Conservation (phyloP, 2,888 invertebrate species). For the Leucozona laternaria region DNA sequence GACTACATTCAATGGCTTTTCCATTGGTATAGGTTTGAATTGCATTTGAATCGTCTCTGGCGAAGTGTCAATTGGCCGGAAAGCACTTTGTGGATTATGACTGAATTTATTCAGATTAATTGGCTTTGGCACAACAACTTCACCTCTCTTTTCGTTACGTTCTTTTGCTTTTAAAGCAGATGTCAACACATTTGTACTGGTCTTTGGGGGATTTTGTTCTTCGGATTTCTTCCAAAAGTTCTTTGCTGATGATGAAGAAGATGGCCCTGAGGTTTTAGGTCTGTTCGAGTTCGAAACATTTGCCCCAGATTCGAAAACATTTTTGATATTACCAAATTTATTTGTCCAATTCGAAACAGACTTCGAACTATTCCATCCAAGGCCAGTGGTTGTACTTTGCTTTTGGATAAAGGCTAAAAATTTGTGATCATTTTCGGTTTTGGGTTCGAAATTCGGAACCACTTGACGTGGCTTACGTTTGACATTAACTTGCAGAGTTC, state of each 20-base stretch:
- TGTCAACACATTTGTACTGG: conserved; percentile 53
- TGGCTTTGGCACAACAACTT: conserved; percentile 82
- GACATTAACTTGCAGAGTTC: conserved; percentile 86
- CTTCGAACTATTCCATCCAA: conserved; percentile 81
- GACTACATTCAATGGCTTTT: conserved; percentile 49
- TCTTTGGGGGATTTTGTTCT: conserved; percentile 54
- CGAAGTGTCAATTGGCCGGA: conserved; percentile 85
- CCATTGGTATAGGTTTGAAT: conserved; percentile 79
- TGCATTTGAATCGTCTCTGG: conserved; percentile 78
- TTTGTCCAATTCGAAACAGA: conserved; percentile 90
- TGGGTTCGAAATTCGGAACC: conserved; percentile 90
- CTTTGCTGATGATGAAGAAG: conserved; percentile 71
- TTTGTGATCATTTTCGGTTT: conserved; percentile 93
- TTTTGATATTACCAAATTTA: conserved; percentile 93
- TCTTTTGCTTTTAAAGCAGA: conserved; percentile 83
- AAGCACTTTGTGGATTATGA: conserved; percentile 91
- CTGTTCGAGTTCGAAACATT: conserved; percentile 82
- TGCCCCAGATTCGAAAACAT: conserved; percentile 88
- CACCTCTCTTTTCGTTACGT: conserved; percentile 76
- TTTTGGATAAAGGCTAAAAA: conserved; percentile 93
- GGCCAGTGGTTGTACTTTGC: conserved; percentile 85
- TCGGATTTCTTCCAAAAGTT: conserved; percentile 76
- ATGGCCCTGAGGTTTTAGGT: conserved; percentile 41
- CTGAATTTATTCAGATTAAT: conserved; percentile 88
- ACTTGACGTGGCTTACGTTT: conserved; percentile 83